Base-by-base conservation (phyloP, 2,888 invertebrate genomes). In the Holacanthella duospinosa region DNA sequence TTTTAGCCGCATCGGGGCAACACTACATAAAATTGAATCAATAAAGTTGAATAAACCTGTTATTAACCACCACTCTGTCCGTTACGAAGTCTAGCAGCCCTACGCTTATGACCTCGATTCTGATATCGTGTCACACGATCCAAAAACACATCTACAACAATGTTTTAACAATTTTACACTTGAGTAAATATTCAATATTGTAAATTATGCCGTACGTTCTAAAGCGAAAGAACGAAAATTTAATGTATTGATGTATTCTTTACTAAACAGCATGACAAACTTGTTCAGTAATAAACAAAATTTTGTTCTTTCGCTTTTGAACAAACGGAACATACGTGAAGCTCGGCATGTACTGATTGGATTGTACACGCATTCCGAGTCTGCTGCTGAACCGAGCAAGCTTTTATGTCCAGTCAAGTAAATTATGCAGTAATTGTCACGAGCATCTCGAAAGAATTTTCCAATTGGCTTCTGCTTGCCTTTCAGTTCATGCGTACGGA, bases 401-500 rank as follows among this genome's bases (percentile, higher is more conserved):
- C 27, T 60, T 6, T 60, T 60, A 26, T 64, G 61, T 6, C 71
- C 71, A 59, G 68, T 68, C n/a, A 71, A 58, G 43, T 64, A 69
- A 26, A 69, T 66, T n/a, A 69, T 66, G 1, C 65, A 58, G 28
- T 68, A 69, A 36, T 68, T 68, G 60, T 71, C 71, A 16, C 71
- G 63, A n/a, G 65, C 58, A 56, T 69, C 69, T 9, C 68, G 68
- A 62, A 68, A 69, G 29, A 68, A 66, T 12, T 61, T 64, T 57
- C 65, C 62, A 26, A 55, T 55, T 0, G 64, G 60, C 44, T 58
- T 55, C 25, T 43, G 55, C 29, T 54, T 58, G 26, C 24, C 55
- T 59, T 48, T 48, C 19, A 48, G 48, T 4, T 64, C 62, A 48
- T 64, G 48, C 24, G 59, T 24, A 9, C 64, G n/a, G 25, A 71